phyloP scores from a whole-genome alignment of 2,888 invertebrate genomes.

The Zaprionus obscuricornis region DNA sequence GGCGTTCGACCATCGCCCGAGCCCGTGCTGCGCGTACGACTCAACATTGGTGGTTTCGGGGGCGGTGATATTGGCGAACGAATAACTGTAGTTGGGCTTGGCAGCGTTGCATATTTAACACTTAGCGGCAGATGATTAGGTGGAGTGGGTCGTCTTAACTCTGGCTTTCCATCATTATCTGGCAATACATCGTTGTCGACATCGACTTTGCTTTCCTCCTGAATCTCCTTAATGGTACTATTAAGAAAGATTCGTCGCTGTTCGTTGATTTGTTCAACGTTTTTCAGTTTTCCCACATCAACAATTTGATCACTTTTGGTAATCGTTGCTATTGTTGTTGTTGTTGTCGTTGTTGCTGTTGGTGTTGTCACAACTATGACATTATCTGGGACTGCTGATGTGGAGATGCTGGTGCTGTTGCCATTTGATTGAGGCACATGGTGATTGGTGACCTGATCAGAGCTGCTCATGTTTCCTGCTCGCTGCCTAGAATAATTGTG shows the following conservation, averaged over 20 bases:
- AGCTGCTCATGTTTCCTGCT: slow-evolving; percentile 47
- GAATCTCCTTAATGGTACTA: slow-evolving; percentile 64
- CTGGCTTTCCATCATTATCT: not conserved
- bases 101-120: slow-evolving; percentile 67
- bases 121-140: slow-evolving; percentile 48
- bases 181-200: not conserved
- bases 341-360: not conserved
- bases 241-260: slow-evolving; percentile 73
- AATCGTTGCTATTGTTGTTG: not conserved
- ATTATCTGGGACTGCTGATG: too few relatives aligned
- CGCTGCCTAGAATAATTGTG: slow-evolving; percentile 45
- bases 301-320: slow-evolving; percentile 45
- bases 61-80: slow-evolving; percentile 74
- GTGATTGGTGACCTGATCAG: slow-evolving; percentile 23
- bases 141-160: slow-evolving; percentile 24
- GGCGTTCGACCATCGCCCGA: slow-evolving; percentile 61
- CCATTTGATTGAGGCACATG: slow-evolving; percentile 15
- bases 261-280: slow-evolving; percentile 76
- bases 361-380: too few relatives aligned
- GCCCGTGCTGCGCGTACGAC: slow-evolving; percentile 77
- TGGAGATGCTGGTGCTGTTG: not conserved
- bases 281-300: slow-evolving; percentile 70
- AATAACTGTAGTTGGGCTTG: slow-evolving; percentile 47
- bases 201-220: slow-evolving; percentile 24
- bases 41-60: slow-evolving; percentile 80